Conservation (phyloP, 2,888 invertebrate species). For the Amphiduros pacificus region DNA sequence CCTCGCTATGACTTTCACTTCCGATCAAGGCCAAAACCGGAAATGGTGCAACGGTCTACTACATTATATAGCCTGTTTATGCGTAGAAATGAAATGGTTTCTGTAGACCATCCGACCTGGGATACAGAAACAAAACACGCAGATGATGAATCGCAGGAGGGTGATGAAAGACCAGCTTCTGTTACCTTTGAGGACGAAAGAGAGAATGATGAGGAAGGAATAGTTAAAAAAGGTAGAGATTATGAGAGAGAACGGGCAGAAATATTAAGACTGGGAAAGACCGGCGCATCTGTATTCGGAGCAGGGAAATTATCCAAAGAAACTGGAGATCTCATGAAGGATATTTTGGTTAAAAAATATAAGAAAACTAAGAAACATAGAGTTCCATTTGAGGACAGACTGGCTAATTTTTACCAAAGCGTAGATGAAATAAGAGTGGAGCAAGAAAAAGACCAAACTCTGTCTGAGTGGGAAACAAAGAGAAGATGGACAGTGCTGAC, state of each 20-base stretch:
- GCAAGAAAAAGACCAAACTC: not conserved
- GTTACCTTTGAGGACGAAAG: not conserved
- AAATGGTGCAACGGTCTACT: constrained; percentile 10
- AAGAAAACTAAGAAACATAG: constrained; percentile 1
- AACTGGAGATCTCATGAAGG: constrained; percentile 12
- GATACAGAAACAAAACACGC: not conserved
- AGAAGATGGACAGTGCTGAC: constrained; percentile 9
- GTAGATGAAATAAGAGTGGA: constrained; percentile 9
- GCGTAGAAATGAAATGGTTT: not conserved
- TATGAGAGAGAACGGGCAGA: too few species aligned
- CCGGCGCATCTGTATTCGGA: too few species aligned
- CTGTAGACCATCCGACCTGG: not conserved
- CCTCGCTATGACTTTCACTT: not conserved
- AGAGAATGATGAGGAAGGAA: too few species aligned
- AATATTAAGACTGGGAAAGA: too few species aligned
- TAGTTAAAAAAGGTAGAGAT: too few species aligned
- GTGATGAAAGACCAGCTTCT: not conserved
- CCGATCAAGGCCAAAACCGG: constrained; percentile 2
- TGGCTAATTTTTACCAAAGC: constrained; percentile 9
- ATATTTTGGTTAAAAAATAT: constrained; percentile 11
- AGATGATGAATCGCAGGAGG: not conserved
- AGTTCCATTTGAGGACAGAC: constrained; percentile 12
- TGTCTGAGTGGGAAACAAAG: not conserved
- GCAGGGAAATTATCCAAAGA: not conserved
- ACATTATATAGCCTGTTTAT: constrained; percentile 6